Percentiles rank a stretch among this genome's conserved stretches.
Evolutionary conservation across 2,797 vertebrate species (phyloP).

Genomic region (Limnodromus scolopaceus): DNA sequence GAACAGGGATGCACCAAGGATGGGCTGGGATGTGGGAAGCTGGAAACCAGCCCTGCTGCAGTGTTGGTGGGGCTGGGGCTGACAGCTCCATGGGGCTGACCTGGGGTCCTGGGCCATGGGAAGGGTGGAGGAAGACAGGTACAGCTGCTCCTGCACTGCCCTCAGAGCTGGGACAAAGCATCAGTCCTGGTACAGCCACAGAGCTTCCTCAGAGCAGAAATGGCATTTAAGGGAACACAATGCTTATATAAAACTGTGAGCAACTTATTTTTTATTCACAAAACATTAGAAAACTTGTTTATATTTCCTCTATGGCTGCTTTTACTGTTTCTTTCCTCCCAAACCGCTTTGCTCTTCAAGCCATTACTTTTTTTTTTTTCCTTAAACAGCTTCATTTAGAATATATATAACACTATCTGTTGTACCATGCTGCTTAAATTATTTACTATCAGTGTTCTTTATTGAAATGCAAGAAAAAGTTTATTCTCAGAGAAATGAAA

Average conservation of each 20-base stretch:
- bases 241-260: neutral
- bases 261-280: neutral
- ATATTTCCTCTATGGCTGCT: neutral
- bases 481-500: conserved; percentile 46
- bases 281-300: neutral
- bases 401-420: neutral
- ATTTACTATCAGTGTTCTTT: neutral
- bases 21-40: fast-evolving
- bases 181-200: neutral
- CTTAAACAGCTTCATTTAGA: conserved; percentile 6
- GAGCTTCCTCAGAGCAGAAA: neutral
- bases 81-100: neutral
- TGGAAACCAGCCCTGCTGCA: neutral
- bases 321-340: neutral
- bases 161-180: neutral
- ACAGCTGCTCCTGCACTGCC: fast-evolving
- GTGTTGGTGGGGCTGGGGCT: neutral
- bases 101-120: fast-evolving
- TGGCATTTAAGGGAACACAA: neutral
- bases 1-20: too few species aligned
- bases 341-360: neutral
- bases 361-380: neutral
- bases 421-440: conserved; percentile 23
- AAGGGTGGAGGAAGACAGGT: fast-evolving
- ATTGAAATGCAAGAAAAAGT: neutral